Base-by-base conservation (phyloP, 2,888 invertebrate genomes). In the Endotricha flammealis region DNA sequence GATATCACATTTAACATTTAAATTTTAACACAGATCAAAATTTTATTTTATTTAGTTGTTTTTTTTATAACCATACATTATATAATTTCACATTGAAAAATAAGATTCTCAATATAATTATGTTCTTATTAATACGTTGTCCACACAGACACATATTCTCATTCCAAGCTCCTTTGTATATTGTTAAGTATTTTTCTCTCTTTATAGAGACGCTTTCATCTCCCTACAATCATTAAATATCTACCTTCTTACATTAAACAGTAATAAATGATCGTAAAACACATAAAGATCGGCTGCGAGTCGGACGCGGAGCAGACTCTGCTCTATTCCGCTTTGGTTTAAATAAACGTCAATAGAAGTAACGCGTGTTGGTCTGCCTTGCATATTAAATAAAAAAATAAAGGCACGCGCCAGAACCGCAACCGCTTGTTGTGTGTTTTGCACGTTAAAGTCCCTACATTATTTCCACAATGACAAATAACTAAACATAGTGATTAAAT, bases 1-100 rank as follows among this genome's bases (percentile, higher is more conserved):
- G 82, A 74, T 85, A 85, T 85, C 85, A 85, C 85, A 85, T 80
- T 75, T 58, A 85, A 83, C 82, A 85, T 81, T 79, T 64, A 79
- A 65, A 46, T 48, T n/a, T 49, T 56, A 61, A 63, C 47, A 60
- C 64, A 60, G 50, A 50, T 57, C 55, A 16, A 38, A 29, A 42
- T 33, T 25, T 33, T 36, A 32, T 24, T 8, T 14, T 20, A 12
- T 20, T 9, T 29, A 22, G 9, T 12, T 34, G 29, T 20, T 25
- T 13, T 24, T 30, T 17, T 13, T 11, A 16, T 33, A n/a, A 17
- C 6, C 10, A 14, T 31, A 12, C 9, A 11, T 22, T 12, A 23
- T 23, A 12, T 24, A 29, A 38, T 22, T 42, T 32, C 30, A 39
- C 34, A 36, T 36, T 22, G 13, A 29, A 36, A 32, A 38, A 27